A percentile compares a stretch with the other conserved stretches of the same genome.
phyloP scores from a whole-genome alignment of 2,113 vertebrate species.

The Neolamprologus modestus region DNA sequence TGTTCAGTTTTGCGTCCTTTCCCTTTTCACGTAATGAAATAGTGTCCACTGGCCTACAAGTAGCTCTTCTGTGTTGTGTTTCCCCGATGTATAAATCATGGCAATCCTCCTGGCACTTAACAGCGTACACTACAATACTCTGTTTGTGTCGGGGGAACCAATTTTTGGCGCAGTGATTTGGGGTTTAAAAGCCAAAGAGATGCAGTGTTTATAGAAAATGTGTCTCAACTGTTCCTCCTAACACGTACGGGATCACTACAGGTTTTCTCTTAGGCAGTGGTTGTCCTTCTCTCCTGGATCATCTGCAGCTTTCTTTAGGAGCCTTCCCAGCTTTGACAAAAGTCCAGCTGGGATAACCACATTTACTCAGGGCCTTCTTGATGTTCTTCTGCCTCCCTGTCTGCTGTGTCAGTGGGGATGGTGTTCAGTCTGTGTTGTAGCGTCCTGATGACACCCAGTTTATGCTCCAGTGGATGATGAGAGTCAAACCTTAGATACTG shows the following conservation, averaged over 20 bases:
- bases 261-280: rapidly evolving
- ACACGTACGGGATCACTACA: not conserved
- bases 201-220: not conserved
- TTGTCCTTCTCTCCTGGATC: not conserved
- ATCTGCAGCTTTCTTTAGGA: rapidly evolving
- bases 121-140: not conserved
- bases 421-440: rapidly evolving
- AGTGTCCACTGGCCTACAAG: not conserved
- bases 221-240: rapidly evolving
- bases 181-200: not conserved
- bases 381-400: not conserved
- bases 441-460: not conserved
- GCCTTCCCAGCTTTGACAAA: not conserved
- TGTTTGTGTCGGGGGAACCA: not conserved
- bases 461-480: rapidly evolving
- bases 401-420: rapidly evolving
- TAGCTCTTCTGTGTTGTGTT: not conserved
- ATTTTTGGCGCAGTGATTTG: not conserved
- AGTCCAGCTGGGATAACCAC: not conserved
- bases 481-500: not conserved
- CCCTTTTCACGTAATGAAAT: not conserved
- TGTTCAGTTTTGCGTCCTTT: not conserved
- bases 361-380: not conserved
- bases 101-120: not conserved
- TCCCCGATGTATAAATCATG: not conserved